Base-by-base conservation (phyloP, 1,140 invertebrate species). In the Aleiodes sp. region DNA sequence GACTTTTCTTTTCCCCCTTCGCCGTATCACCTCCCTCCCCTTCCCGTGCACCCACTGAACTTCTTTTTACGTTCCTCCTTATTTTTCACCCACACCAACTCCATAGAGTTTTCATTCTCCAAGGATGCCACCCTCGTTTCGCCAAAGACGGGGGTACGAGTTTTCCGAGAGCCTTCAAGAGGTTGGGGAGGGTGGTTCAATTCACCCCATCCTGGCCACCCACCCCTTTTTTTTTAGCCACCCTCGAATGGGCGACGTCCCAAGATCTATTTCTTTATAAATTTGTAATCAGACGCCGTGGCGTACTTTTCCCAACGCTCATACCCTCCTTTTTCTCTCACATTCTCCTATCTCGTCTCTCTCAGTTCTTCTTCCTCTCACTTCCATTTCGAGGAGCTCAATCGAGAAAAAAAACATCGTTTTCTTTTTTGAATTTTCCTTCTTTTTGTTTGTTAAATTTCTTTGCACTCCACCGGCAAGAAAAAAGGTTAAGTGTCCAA, bases 181-280 rank as follows among this genome's bases (percentile, higher is more conserved):
- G 60, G 35, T n/a, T 26, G 39, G 56, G 39, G 33, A 43, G 28
- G 60, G 65, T 41, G 61, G 64, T 66, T 64, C 59, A 71, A 67
- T 71, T 71, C 64, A 66, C 57, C 37, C 61, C 52, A 41, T 56
- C 71, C 37, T 7, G 16, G 52, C 33, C 16, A 3, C 37, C 24
- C 52, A 46, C 21, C 19, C 28, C 52, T 31, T 26, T 28, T 33
- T 31, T 69, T 19, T n/a, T 28, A 35, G 14, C 12, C 2, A 21
- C 33, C 35, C 39, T 43, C 63, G 10, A 56, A 60, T 56, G 35
- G 29, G 62, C 62, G 56, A 43, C 28, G 59, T 65, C 68, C 46
- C 63, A 46, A 71, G 74, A 81, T 77, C 73, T 77, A 73, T 79
- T 77, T 79, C 74, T 77, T 73, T 76, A 78, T 78, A 77, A 80